Evolutionary conservation across 2,113 vertebrate genomes (phyloP).

Genomic region (Himantopus leucocephalus): DNA sequence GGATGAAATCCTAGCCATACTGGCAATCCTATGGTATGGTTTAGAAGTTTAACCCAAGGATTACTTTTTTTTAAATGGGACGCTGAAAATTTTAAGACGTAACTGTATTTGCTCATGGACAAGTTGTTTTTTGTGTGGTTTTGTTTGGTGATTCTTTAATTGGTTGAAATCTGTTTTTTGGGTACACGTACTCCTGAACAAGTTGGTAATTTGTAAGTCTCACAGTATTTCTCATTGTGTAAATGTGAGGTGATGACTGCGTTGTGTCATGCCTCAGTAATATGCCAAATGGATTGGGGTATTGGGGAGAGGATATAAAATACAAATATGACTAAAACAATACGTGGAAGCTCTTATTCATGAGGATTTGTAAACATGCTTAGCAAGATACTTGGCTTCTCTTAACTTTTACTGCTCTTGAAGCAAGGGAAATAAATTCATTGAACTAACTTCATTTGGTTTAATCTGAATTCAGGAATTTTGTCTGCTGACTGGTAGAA

Average conservation of each 20-base stretch:
- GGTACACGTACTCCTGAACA: accelerated
- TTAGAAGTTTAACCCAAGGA: neutral
- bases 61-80: neutral
- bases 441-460: neutral
- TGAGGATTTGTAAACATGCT: neutral
- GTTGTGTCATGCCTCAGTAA: neutral
- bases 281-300: neutral
- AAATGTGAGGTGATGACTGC: neutral
- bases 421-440: neutral
- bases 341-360: neutral
- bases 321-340: neutral
- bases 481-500: neutral
- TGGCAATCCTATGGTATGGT: neutral
- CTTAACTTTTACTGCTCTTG: neutral
- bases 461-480: neutral
- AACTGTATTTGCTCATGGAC: neutral
- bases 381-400: neutral
- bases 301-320: neutral
- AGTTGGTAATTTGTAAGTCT: neutral
- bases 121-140: neutral
- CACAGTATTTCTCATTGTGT: neutral
- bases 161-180: neutral
- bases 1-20: neutral
- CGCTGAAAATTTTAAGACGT: neutral
- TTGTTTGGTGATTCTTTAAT: neutral